These are phyloP conservation scores for Hoplodrina blanda DNA, from an alignment of 2,888 invertebrate species.

Conservation along the genomic window DNA sequence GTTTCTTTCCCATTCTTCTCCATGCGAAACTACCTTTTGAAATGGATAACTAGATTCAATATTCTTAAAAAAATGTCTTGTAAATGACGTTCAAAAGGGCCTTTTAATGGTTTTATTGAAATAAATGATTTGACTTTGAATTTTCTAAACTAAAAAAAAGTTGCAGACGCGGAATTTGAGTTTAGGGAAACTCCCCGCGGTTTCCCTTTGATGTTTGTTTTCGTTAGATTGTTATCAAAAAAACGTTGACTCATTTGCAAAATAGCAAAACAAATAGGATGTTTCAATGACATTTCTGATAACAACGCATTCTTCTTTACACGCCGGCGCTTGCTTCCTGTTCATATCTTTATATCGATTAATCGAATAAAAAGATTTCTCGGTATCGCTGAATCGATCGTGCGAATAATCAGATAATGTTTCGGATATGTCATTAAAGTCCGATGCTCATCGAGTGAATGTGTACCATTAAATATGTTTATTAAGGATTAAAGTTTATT, in stretches of 20 bases:
- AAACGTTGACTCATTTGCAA: conserved; percentile 21
- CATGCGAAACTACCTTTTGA: no score
- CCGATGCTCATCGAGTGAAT: conserved; percentile 32
- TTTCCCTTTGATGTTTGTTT: conserved; percentile 13
- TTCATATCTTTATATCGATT: conserved; percentile 39
- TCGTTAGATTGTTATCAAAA: conserved; percentile 9
- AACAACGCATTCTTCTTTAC: conserved; percentile 19
- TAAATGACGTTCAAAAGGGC: no score
- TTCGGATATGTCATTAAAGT: conserved; percentile 41
- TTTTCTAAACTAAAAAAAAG: background rate
- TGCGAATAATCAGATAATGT: conserved; percentile 35
- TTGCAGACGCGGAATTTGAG: background rate
- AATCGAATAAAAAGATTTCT: conserved; percentile 37
- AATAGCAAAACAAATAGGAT: conserved; percentile 20
- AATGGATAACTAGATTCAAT: no score
- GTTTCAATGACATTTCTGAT: conserved; percentile 22
- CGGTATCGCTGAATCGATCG: conserved; percentile 42
- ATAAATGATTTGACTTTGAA: no score
- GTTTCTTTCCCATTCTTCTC: no score
- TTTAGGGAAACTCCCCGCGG: background rate
- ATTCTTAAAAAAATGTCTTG: no score
- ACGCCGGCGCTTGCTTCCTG: conserved; percentile 21
- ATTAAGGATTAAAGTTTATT: conserved; percentile 33
- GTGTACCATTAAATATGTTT: conserved; percentile 34
- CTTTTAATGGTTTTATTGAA: no score